Evolutionary conservation across 2,797 vertebrate genomes (phyloP).

Genomic region (Sebastes taczanowskii): DNA sequence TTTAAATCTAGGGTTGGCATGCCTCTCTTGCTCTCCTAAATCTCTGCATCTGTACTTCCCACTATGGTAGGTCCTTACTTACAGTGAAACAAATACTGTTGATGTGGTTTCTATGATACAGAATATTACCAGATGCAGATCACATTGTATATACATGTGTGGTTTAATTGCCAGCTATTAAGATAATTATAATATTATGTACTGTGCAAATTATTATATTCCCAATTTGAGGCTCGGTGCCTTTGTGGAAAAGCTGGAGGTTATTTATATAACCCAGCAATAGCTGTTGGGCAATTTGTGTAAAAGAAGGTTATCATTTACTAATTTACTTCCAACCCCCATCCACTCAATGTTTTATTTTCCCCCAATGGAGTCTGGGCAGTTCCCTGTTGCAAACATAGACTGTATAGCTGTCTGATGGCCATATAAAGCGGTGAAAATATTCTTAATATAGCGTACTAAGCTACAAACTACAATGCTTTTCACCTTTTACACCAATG

Average conservation of each 20-base stretch:
- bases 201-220: neutral
- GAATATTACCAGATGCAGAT: neutral
- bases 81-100: neutral
- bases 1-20: neutral
- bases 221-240: neutral
- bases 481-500: too few species aligned
- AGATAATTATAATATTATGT: neutral
- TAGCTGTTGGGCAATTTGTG: neutral
- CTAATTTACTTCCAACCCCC: neutral
- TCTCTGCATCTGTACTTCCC: neutral
- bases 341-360: neutral
- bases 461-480: too few species aligned
- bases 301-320: neutral
- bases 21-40: neutral
- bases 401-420: too few species aligned
- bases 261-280: neutral
- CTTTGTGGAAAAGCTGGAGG: neutral
- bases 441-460: too few species aligned
- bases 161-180: neutral
- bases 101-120: neutral
- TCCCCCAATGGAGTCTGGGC: too few species aligned
- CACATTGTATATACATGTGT: neutral
- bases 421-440: too few species aligned
- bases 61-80: neutral
- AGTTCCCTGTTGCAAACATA: too few species aligned